Base-by-base conservation (phyloP, 2,888 invertebrate genomes). In the Melanostoma scalare region DNA sequence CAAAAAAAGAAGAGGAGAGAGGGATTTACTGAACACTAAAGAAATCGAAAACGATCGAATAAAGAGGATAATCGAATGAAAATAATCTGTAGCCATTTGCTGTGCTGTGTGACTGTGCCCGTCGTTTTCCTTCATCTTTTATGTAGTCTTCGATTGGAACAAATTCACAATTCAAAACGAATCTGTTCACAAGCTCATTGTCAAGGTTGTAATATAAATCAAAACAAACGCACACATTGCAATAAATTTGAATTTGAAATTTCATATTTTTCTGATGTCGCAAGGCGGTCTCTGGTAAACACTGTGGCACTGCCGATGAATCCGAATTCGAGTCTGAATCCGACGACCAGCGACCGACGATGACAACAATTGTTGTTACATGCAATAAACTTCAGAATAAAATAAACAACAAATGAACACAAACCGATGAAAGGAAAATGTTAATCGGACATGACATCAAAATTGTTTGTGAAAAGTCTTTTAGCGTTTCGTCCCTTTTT, bases 241-340 rank as follows among this genome's bases (percentile, higher is more conserved):
- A 79, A 84, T 84, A 84, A 84, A 84, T 84, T 84, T 84, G 84
- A 84, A 84, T 79, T 84, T 84, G 50, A 79, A 75, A 84, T 84
- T 84, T 84, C 79, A 84, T 79, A 84, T 84, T 71, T 71, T 77
- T 40, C 42, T 31, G 53, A 61, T 77, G 82, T 42, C 38, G 40
- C 6, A 6, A 3, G n/a, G 44, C 10, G 58, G 46, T 44, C 10
- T 42, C 3, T 10, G 44, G 10, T 10, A 46, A n/a, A 46, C 9
- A 42, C 0, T 9, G 10, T 46, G 44, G 44, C 44, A 6, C 10
- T 10, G 10, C 3, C 5, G 3, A 3, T 6, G 5, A 9, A 20
- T 30, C 10, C 3, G 44, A 35, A 20, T 20, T 44, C 44, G 4
- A 38, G n/a, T n/a, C n/a, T n/a, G n/a, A n/a, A n/a, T n/a, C n/a